Evolutionary conservation across 2,888 invertebrate species (phyloP), one percentile per base, ranked within the genome.

Genomic region (Aphelenchoides bicaudatus): DNA sequence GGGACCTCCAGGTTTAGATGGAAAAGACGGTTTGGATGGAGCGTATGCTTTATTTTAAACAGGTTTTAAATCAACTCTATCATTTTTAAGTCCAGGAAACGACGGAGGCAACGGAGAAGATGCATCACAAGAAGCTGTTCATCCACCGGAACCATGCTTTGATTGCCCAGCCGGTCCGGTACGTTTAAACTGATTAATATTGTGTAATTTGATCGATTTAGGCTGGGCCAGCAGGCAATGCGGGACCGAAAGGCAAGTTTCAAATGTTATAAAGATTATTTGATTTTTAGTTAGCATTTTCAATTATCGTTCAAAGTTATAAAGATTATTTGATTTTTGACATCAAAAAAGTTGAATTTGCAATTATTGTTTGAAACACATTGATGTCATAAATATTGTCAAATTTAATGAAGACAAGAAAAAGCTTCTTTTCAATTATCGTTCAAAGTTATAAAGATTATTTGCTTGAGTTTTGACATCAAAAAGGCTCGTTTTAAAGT

Each of bases 91-190:
- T n/a, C 34, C 10, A n/a, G 34, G 34, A 10, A 34, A 34, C n/a
- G n/a, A 34, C 34, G 34, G 34, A 34, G 10, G 10, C 10, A 34
- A 34, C 34, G 34, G 34, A 10, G 34, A 34, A 6, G 43, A 43
- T n/a, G 43, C 43, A 6, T n/a, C 23, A n/a, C 43, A 43, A n/a
- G n/a, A 6, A 19, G 23, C 43, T n/a, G 10, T 25, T n/a, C 43
- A 43, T 8, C 10, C 23, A 25, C 23, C 43, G 6, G 43, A 43
- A 25, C n/a, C n/a, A 10, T 43, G 43, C 43, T 43, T 43, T n/a
- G 43, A 43, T n/a, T 43, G 43, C 43, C 8, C 6, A 8, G 8
- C 10, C 10, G 43, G 43, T 8, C 43, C 43, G 10, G 21, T 6
- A 43, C 21, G 43, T 6, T 25, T 25, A 8, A 25, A 19, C 43